Conservation (phyloP, 2,113 vertebrate genomes). For the Ctenomys sociabilis region DNA sequence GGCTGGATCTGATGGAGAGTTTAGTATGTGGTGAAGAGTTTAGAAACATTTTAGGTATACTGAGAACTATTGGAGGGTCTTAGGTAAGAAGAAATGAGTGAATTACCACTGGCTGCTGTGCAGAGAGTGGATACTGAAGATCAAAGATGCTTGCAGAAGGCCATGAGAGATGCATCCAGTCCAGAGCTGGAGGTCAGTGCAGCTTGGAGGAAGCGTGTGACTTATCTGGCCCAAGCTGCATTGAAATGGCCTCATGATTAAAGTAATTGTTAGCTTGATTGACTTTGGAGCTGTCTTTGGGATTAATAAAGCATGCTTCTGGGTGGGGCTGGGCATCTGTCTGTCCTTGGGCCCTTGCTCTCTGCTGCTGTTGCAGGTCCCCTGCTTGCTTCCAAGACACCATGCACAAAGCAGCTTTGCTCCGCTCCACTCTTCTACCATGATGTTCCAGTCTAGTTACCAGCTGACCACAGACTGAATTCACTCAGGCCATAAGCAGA, state of each 20-base stretch:
- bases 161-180: fast-evolving
- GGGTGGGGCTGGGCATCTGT: background rate
- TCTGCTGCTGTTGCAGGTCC: background rate
- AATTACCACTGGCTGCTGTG: background rate
- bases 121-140: background rate
- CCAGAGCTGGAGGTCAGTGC: background rate
- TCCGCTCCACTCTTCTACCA: background rate
- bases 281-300: background rate
- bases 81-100: background rate
- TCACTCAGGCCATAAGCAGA: background rate
- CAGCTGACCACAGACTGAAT: background rate
- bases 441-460: too few species aligned
- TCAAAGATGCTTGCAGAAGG: background rate
- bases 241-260: background rate
- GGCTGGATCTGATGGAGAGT: background rate
- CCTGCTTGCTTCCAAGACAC: background rate
- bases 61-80: background rate
- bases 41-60: background rate
- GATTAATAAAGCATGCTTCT: background rate
- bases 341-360: background rate
- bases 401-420: background rate
- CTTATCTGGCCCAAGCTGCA: fast-evolving
- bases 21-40: background rate
- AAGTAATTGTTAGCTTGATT: background rate
- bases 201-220: background rate